Evolutionary conservation across 2,113 vertebrate species (phyloP).

Genomic region (Psophia crepitans): DNA sequence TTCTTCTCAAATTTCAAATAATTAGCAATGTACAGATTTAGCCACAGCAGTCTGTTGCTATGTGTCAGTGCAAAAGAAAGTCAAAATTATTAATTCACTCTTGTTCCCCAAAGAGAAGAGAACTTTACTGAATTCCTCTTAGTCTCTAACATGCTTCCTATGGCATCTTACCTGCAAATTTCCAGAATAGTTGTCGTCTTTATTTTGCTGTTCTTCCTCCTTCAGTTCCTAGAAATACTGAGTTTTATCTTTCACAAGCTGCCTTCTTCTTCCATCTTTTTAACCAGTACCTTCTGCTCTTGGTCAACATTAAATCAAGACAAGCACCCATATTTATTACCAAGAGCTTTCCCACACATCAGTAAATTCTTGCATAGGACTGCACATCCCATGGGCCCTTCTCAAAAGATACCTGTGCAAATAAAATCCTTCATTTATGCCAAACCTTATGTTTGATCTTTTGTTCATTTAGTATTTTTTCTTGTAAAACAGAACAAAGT

Average conservation of each 20-base stretch:
- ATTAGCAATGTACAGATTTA: not conserved
- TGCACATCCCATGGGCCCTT: not conserved
- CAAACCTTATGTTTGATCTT: not conserved
- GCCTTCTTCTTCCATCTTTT: not conserved
- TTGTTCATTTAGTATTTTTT: not conserved
- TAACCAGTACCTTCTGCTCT: not conserved
- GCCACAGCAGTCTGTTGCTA: not conserved
- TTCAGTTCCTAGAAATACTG: not conserved
- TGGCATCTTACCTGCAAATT: not conserved
- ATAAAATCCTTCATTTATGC: not conserved
- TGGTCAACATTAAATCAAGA: not conserved
- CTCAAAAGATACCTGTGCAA: not conserved
- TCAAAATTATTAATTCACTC: not conserved
- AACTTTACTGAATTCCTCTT: not conserved
- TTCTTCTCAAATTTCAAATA: not conserved
- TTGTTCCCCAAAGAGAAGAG: not conserved
- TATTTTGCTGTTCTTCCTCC: not conserved
- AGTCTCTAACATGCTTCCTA: not conserved
- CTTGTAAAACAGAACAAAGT: not conserved
- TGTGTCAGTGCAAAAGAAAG: not conserved
- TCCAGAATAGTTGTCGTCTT: not conserved
- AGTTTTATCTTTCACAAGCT: not conserved
- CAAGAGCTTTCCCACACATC: not conserved
- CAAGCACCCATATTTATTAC: not conserved
- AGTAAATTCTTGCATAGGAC: not conserved